These are phyloP conservation scores for Crypturellus undulatus DNA, from an alignment of 2,113 vertebrate genomes.

Conservation along the genomic window DNA sequence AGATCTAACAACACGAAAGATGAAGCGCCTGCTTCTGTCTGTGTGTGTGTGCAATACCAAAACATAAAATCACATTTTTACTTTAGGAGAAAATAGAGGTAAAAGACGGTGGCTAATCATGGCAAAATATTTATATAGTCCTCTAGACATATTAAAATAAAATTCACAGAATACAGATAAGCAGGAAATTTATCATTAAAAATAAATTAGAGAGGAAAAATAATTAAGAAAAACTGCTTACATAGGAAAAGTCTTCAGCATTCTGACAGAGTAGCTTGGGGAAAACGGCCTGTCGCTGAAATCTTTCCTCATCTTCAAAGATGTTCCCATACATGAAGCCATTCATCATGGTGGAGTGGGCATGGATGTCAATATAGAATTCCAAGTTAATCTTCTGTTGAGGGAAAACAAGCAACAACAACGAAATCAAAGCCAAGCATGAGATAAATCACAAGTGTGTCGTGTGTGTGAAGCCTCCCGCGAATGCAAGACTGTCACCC, in stretches of 20 bases:
- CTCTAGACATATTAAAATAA: background rate
- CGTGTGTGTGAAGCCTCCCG: background rate
- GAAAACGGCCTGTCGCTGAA: constrained; percentile 94
- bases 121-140: background rate
- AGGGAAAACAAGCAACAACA: constrained; percentile 33
- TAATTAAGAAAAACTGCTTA: constrained; percentile 74
- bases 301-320: constrained; percentile 95
- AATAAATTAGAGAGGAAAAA: background rate
- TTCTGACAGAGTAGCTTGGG: constrained; percentile 95
- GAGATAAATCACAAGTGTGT: constrained; percentile 23
- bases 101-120: background rate
- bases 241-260: constrained; percentile 95
- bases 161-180: background rate
- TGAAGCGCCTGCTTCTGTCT: background rate
- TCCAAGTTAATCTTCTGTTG: constrained; percentile 93
- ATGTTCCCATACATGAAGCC: constrained; percentile 99
- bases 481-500: background rate
- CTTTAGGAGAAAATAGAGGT: background rate
- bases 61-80: background rate
- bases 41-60: background rate
- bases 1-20: background rate
- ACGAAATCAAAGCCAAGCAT: background rate
- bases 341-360: constrained; percentile 99
- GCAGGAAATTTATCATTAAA: background rate
- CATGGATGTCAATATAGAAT: constrained; percentile 98